phyloP scores from a whole-genome alignment of 2,888 invertebrate genomes.

The Gastracanthus pulcherrimus region DNA sequence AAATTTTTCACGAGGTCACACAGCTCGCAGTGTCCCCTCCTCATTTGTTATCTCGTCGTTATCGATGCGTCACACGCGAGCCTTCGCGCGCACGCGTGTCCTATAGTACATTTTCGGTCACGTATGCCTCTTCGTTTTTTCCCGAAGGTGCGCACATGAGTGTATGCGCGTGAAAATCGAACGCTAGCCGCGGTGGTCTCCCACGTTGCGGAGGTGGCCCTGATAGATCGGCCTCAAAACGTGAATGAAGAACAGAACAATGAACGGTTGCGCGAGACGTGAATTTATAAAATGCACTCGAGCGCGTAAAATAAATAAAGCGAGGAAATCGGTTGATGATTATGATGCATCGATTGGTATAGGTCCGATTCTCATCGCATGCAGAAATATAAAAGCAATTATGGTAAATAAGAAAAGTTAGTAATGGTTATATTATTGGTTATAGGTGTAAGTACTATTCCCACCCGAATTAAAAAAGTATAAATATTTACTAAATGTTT shows the following conservation, averaged over 20 bases:
- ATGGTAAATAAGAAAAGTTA: no score
- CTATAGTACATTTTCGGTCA: neutral
- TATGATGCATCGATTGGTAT: no score
- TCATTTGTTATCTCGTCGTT: neutral
- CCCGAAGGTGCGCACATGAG: neutral
- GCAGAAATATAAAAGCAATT: no score
- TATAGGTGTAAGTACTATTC: no score
- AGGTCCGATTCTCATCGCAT: no score
- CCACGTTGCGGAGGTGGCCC: neutral
- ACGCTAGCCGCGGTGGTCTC: no score
- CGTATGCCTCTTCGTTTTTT: neutral
- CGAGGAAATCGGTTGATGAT: neutral
- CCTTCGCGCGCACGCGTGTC: neutral
- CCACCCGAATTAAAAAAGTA: no score
- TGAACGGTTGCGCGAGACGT: neutral
- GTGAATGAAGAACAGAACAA: neutral
- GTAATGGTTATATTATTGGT: no score
- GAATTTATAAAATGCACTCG: neutral
- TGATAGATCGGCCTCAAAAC: neutral
- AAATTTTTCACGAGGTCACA: no score
- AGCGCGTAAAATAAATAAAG: neutral
- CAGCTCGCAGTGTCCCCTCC: no score
- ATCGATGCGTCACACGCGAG: neutral
- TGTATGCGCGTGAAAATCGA: neutral
- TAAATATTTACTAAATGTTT: no score